Base-by-base conservation (phyloP, 2,888 invertebrate species). In the Drosophila monieri region DNA sequence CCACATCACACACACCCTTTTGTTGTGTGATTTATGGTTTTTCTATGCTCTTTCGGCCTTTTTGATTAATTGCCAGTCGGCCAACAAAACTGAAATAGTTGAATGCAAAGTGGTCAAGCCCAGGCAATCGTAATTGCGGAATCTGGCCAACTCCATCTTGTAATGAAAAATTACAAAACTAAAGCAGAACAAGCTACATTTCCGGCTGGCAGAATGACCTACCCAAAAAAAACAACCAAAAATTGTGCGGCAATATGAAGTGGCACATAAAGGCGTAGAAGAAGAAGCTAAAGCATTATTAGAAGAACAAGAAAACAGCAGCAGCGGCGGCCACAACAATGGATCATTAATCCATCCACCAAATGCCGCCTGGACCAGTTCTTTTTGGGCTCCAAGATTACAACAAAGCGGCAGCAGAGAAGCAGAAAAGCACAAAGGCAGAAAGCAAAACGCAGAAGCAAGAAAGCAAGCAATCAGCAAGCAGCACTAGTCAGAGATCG, bases 311-410 rank as follows among this genome's bases (percentile, higher is more conserved):
- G 64, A 41, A 18, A 15, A 8, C 10, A 54, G 75, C 67, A 71
- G 75, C 69, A 65, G 66, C 61, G 53, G 30, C 8, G 14, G 48
- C 54, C 39, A 59, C 59, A 58, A 55, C 64, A 62, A 65, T 52
- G 64, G 86, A 86, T 84, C 86, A 86, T 86, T 85, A 86, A 86
- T 85, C 81, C n/a, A n/a, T n/a, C n/a, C n/a, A n/a, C n/a, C 81
- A 86, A 85, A 85, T 81, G 85, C 86, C 81, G 85, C 80, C 30
- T 80, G 87, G 85, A 86, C 86, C 85, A 86, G 85, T 85, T 85
- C 79, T 83, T 30, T 14, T 43, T 25, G 64, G 64, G 71, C 58
- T 30, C 41, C 48, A 43, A 77, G 61, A 37, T 81, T 85, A 79
- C 85, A 84, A 73, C 76, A 73, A 55, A 43, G 35, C 47, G 35